Base-by-base conservation (phyloP, 1,140 invertebrate genomes). In the Sarcophaga peregrina region DNA sequence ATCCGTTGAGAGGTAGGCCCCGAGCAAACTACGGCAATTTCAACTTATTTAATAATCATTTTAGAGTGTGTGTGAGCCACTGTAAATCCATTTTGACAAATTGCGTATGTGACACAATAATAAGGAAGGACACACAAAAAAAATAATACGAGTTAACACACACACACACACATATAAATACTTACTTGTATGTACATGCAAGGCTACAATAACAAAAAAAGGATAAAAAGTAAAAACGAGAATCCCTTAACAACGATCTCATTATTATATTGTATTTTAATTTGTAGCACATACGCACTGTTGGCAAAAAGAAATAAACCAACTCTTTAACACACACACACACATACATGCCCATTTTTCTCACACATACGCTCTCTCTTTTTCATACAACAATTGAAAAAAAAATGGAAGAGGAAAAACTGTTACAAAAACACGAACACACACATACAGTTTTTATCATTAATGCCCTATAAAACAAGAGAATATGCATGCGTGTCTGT, bases 231-330 rank as follows among this genome's bases (percentile, higher is more conserved):
- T 37, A 37, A 37, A 37, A 37, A 37, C 25, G 25, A 20, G 5
- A 20, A 68, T 58, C 54, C 62, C n/a, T 68, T 68, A 68, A 68
- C 62, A 20, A 25, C 62, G 20, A 68, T 68, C 17, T 68, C 62
- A 68, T 68, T 68, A 68, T 68, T 68, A 68, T 68, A 68, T 68
- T 68, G 20, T 68, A 68, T 68, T 68, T 68, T 68, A 68, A 68
- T 68, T 68, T 68, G 62, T 20, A 68, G n/a, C 58, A 68, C 17
- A 68, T 68, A 68, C 62, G 62, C 62, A 68, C 17, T 68, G 15
- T 58, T n/a, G n/a, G 54, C 5, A 68, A 68, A 68, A 68, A 68
- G 20, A 4, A 68, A 62, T 4, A 37, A 37, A 37, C 25, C 25
- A 37, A 2, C 25, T 37, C 25, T 37, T 37, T 37, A 37, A 4